Conservation (phyloP, 2,113 vertebrate genomes). For the Myotis davidii region DNA sequence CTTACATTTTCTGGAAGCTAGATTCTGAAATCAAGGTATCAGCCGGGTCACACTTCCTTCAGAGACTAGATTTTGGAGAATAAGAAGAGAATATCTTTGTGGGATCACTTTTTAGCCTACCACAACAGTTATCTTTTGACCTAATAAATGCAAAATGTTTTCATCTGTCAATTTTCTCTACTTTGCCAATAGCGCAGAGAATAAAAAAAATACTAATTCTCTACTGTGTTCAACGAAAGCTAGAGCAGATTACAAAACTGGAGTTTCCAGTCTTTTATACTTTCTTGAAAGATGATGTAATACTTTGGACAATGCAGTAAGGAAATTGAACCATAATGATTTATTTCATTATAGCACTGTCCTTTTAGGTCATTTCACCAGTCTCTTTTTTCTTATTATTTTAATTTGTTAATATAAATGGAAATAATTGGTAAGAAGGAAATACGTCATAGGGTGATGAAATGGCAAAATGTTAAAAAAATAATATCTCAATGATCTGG, state of each 20-base stretch:
- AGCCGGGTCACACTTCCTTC: not conserved
- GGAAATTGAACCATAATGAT: not conserved
- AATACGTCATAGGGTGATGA: constrained; percentile 9
- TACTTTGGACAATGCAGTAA: not conserved
- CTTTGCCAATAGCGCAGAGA: not conserved
- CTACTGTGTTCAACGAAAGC: not conserved
- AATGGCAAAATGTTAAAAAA: not conserved
- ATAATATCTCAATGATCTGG: not conserved
- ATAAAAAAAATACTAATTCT: not conserved
- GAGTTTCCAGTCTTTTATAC: not conserved
- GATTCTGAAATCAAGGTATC: not conserved
- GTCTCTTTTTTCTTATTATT: not conserved
- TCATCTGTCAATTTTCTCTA: constrained; percentile 19
- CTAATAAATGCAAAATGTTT: not conserved
- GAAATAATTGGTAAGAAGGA: not conserved
- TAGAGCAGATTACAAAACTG: not conserved
- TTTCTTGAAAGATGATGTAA: not conserved
- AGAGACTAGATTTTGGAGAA: not conserved
- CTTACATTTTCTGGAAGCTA: not conserved
- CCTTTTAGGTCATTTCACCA: not conserved
- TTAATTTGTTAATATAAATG: not conserved
- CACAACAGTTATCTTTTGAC: not conserved
- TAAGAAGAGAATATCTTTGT: not conserved
- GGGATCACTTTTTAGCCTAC: not conserved
- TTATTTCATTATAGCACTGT: not conserved